Conservation (phyloP, 2,113 vertebrate species). For the Amblyornis subalaris region DNA sequence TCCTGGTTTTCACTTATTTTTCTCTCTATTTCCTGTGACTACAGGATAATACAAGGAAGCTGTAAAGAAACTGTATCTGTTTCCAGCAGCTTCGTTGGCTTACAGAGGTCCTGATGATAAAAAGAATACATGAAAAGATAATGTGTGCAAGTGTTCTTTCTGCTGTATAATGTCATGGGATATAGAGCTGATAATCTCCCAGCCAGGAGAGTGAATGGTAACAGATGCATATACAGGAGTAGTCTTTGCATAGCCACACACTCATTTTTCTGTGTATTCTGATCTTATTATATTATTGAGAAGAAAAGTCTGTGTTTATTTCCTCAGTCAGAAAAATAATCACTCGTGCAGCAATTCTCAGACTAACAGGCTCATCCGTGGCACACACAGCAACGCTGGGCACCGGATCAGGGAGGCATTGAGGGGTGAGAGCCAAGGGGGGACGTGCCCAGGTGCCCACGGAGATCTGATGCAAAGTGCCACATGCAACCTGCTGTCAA, state of each 20-base stretch:
- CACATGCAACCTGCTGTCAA: not conserved
- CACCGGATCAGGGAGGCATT: not conserved
- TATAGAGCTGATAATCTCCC: not conserved
- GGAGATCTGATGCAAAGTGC: not conserved
- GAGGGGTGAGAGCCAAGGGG: not conserved
- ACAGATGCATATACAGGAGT: not conserved
- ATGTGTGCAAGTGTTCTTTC: not conserved
- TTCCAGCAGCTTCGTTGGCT: not conserved
- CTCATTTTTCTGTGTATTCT: not conserved
- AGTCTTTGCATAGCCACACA: not conserved
- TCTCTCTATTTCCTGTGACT: not conserved
- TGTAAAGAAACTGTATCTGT: not conserved
- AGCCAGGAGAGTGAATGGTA: not conserved
- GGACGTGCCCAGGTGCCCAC: not conserved
- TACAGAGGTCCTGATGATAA: not conserved
- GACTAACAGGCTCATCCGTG: not conserved
- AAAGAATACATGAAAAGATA: slow-evolving; percentile 31
- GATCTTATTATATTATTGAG: not conserved
- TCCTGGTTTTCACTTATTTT: not conserved
- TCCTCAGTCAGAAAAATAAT: not conserved
- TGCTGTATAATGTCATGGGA: not conserved
- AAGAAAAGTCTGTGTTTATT: not conserved
- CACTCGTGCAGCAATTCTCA: not conserved
- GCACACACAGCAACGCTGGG: not conserved
- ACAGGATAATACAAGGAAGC: not conserved